Base-by-base conservation (phyloP, 2,797 vertebrate genomes). In the Dicrostonyx torquatus region DNA sequence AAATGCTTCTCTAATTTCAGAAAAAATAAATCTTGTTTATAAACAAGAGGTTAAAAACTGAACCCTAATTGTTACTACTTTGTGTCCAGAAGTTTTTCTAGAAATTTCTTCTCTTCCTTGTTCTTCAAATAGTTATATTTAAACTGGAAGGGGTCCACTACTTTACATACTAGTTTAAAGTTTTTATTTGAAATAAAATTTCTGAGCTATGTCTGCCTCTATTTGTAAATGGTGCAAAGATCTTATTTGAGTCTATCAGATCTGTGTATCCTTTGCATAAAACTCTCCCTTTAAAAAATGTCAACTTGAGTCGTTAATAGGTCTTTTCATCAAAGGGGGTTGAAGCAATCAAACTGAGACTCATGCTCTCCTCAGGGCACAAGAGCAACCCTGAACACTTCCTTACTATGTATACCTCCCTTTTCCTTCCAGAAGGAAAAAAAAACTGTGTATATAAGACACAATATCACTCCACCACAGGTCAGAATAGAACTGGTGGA, bases 181-280 rank as follows among this genome's bases (percentile, higher is more conserved):
- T 58, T 64, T 85, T 17, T 26, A 75, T 75, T 84, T 31, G 91
- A 34, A 93, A 84, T 60, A 90, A 92, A 79, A 95, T 70, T 78
- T 78, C 40, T 37, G 3, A 94, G 29, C n/a, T 73, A 37, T 13
- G 3, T 13, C 12, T 77, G 40, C 0, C 29, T 83, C 50, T 60
- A 9, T 77, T 87, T 72, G 6, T 22, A 87, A 94, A 93, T 34
- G 37, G n/a, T 5, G 60, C 1, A 6, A 12, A 76, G 2, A 64
- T 84, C 64, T 93, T 55, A 77, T 17, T 20, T n/a, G 34, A 88
- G 68, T 90, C 43, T 62, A 87, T 72, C 40, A 66, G 45, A 60
- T 80, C 10, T 1, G 0, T 50, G 6, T 50, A 24, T 68, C 7
- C 31, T 20, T n/a, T 68, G 18, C 60, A 34, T 45, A 64, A 84